Conservation (phyloP, 1,140 invertebrate genomes). For the Drosophila funebris region DNA sequence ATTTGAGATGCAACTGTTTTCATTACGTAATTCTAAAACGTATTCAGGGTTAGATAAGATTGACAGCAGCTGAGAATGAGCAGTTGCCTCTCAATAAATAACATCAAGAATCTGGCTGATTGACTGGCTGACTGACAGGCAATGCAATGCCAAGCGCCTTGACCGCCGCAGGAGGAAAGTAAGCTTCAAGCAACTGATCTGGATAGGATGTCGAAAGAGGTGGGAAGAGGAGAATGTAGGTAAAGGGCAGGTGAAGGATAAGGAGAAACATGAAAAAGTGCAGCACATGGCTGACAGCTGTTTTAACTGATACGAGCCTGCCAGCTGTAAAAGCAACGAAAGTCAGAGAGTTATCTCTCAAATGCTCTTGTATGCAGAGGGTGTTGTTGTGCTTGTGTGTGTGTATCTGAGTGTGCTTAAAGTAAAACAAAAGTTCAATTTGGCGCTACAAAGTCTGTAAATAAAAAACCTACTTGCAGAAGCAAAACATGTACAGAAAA, state of each 20-base stretch:
- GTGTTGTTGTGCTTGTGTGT: not conserved
- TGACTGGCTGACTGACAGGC: conserved; percentile 5
- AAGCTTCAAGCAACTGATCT: not conserved
- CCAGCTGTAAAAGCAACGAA: conserved; percentile 40
- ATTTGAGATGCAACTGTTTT: no score
- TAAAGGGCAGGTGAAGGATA: not conserved
- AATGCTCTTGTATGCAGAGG: conserved; percentile 16
- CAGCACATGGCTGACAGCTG: conserved; percentile 45
- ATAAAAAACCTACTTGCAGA: conserved; percentile 67
- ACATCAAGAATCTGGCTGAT: conserved; percentile 23
- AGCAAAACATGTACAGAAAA: conserved; percentile 67
- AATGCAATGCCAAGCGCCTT: conserved; percentile 23
- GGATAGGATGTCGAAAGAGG: not conserved
- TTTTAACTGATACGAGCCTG: conserved; percentile 37
- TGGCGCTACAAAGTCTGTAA: conserved; percentile 78
- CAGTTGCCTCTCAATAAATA: conserved; percentile 32
- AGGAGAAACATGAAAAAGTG: conserved; percentile 17
- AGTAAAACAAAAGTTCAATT: conserved; percentile 76
- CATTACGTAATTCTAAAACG: not conserved
- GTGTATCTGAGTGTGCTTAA: conserved; percentile 20
- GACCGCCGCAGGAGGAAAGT: conserved; percentile 14
- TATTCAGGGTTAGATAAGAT: not conserved
- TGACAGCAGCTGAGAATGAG: not conserved
- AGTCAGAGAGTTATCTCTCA: conserved; percentile 51
- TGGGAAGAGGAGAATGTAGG: not conserved